These are phyloP conservation scores for Myotis daubentonii DNA, from an alignment of 2,797 vertebrate genomes.

Conservation along the genomic window DNA sequence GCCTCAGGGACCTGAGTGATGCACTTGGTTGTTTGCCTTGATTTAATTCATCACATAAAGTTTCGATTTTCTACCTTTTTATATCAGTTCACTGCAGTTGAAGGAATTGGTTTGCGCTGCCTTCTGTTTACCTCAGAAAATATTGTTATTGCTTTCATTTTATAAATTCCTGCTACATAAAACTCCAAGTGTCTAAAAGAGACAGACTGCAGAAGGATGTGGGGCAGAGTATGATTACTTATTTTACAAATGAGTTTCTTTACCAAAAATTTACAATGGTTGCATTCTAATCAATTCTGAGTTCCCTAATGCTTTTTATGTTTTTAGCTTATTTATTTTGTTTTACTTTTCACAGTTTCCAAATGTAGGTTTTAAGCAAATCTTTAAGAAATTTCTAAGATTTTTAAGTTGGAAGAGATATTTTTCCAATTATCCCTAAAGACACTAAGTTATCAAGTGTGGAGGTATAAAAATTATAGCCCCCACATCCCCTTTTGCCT, in stretches of 20 bases:
- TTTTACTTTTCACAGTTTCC: not conserved
- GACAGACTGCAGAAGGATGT: not conserved
- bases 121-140: constrained; percentile 49
- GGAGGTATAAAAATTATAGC: not conserved
- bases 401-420: not conserved
- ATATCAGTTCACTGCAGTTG: not conserved
- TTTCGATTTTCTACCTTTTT: not conserved
- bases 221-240: not conserved
- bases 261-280: not conserved
- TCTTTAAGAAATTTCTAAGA: not conserved
- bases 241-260: constrained; percentile 26
- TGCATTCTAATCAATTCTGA: not conserved
- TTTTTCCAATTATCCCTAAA: not conserved
- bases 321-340: not conserved
- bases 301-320: not conserved
- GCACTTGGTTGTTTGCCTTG: not conserved
- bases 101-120: not conserved
- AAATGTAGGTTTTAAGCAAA: not conserved
- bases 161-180: not conserved
- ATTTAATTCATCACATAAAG: constrained; percentile 40
- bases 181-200: not conserved
- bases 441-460: not conserved
- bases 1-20: not conserved
- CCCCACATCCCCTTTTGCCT: not conserved
- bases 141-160: constrained; percentile 19